phyloP scores from a whole-genome alignment of 2,888 invertebrate genomes.

The Pyrocoelia pectoralis region DNA sequence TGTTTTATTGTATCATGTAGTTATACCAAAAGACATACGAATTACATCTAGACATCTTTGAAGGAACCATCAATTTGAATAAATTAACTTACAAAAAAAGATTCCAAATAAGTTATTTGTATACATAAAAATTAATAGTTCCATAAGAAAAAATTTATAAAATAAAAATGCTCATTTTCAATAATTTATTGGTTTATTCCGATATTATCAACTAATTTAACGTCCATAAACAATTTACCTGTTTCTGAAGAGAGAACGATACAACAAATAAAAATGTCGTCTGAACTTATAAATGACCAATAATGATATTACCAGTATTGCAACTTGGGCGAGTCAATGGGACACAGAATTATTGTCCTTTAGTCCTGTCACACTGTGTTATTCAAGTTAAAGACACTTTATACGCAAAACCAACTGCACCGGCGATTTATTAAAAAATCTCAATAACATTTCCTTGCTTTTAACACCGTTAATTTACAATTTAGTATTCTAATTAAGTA shows the following conservation, averaged over 20 bases:
- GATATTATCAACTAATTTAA: background rate
- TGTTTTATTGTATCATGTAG: background rate
- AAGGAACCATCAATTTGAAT: conserved; percentile 1
- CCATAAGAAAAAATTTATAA: background rate
- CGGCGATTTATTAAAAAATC: too few species aligned
- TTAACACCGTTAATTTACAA: too few species aligned
- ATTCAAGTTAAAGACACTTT: too few species aligned
- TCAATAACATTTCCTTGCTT: too few species aligned
- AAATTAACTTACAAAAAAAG: background rate
- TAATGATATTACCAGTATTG: too few species aligned
- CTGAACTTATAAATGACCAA: too few species aligned
- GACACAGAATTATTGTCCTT: too few species aligned
- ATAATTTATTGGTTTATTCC: background rate
- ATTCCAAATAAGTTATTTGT: background rate
- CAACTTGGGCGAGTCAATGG: too few species aligned
- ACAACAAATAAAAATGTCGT: too few species aligned
- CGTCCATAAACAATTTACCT: background rate
- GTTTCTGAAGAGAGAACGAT: background rate
- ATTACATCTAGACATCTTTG: background rate
- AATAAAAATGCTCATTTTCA: background rate
- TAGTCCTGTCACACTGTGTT: too few species aligned
- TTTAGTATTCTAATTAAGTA: too few species aligned
- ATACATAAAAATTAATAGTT: background rate
- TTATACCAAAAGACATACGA: background rate
- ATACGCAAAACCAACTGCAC: too few species aligned